Evolutionary conservation across 2,113 vertebrate species (phyloP).

Genomic region (Sclerurus mexicanus): DNA sequence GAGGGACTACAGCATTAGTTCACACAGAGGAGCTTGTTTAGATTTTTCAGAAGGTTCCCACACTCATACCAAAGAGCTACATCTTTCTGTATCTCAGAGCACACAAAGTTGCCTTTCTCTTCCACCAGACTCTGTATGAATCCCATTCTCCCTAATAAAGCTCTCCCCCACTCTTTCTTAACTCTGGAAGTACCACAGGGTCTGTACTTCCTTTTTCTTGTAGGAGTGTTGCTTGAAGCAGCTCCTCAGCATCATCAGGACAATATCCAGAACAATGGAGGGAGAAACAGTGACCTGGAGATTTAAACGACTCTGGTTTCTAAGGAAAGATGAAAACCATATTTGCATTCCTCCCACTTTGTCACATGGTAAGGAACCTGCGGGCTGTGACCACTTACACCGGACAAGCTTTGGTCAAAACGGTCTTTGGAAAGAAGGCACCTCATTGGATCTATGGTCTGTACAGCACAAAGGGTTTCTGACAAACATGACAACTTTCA

Average conservation of each 20-base stretch:
- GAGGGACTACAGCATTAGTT: background rate
- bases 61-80: background rate
- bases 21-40: background rate
- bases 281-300: background rate
- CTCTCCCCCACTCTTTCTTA: background rate
- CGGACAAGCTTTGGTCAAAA: background rate
- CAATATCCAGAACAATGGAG: background rate
- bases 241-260: background rate
- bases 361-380: rapidly evolving
- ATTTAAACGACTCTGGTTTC: background rate
- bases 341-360: background rate
- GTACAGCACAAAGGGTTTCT: background rate
- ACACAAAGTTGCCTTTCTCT: background rate
- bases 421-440: background rate
- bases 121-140: background rate
- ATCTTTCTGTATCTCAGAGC: background rate
- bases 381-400: background rate
- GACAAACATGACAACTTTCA: background rate
- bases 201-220: background rate
- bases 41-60: background rate
- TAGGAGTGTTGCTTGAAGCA: background rate
- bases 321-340: background rate
- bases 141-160: background rate
- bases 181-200: rapidly evolving
- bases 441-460: background rate